phyloP scores from a whole-genome alignment of 2,797 vertebrate species.

The Rhinoraja longicauda region DNA sequence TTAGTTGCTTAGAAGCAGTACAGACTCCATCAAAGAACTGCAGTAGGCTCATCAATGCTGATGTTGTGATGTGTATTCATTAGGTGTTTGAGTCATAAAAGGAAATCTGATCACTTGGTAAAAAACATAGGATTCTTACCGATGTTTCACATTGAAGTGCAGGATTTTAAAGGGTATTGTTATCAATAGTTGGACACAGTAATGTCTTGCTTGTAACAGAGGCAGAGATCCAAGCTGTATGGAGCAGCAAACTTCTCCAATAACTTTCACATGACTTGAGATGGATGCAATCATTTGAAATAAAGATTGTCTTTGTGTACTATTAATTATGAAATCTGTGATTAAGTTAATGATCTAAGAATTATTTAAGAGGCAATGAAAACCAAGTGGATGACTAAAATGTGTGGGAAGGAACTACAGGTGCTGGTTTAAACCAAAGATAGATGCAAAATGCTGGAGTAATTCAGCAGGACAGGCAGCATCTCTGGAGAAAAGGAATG shows the following conservation, averaged over 20 bases:
- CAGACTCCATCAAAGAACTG: not conserved
- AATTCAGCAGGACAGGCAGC: too few relatives aligned
- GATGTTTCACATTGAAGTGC: not conserved
- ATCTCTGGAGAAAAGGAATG: too few relatives aligned
- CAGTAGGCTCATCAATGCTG: not conserved
- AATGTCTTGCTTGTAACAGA: not conserved
- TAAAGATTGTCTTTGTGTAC: not conserved
- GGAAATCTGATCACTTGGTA: not conserved
- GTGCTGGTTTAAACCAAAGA: too few relatives aligned
- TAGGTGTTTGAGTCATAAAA: not conserved
- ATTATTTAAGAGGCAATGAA: too few relatives aligned
- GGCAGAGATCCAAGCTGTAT: not conserved
- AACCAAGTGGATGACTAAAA: too few relatives aligned
- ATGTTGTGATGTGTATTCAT: not conserved
- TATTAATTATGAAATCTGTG: not conserved
- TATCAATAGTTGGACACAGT: not conserved
- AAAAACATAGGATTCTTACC: not conserved
- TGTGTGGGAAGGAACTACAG: too few relatives aligned
- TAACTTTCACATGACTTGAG: not conserved
- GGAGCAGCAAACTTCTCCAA: not conserved
- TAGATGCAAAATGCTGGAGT: too few relatives aligned
- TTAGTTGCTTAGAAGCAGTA: not conserved
- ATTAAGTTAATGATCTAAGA: too few relatives aligned
- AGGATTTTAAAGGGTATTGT: not conserved
- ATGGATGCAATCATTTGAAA: not conserved